phyloP scores from a whole-genome alignment of 1,140 invertebrate species.

The Melipona quadrifasciata region DNA sequence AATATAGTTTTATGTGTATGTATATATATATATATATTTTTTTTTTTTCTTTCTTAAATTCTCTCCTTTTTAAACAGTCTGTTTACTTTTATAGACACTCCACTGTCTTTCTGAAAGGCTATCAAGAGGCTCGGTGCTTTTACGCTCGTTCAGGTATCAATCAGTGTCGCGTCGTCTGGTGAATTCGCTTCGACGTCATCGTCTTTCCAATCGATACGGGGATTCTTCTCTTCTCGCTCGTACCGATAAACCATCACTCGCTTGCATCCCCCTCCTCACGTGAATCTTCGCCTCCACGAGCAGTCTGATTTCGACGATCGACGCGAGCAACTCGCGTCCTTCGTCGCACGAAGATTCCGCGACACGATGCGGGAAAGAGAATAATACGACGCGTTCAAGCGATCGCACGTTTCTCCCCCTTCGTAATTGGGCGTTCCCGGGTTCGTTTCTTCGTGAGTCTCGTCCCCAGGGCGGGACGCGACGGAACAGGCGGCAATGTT shows the following conservation, averaged over 20 bases:
- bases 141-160: constrained; percentile 34
- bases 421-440: neutral
- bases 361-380: neutral
- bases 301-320: neutral
- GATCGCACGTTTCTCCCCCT: neutral
- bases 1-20: constrained; percentile 78
- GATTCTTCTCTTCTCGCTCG: too few relatives aligned
- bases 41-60: constrained; percentile 44
- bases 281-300: neutral
- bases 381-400: neutral
- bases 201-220: neutral
- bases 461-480: neutral
- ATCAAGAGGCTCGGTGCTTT: constrained; percentile 42
- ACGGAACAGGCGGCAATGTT: neutral
- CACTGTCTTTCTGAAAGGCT: constrained; percentile 41
- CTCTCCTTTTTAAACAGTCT: constrained; percentile 43
- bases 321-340: neutral
- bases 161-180: constrained; percentile 10
- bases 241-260: neutral
- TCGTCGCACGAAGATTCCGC: neutral
- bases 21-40: constrained; percentile 60
- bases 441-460: too few relatives aligned
- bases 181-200: neutral
- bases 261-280: neutral
- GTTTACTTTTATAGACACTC: constrained; percentile 51